phyloP scores from a whole-genome alignment of 2,888 invertebrate species.

The Spilarctia lutea region DNA sequence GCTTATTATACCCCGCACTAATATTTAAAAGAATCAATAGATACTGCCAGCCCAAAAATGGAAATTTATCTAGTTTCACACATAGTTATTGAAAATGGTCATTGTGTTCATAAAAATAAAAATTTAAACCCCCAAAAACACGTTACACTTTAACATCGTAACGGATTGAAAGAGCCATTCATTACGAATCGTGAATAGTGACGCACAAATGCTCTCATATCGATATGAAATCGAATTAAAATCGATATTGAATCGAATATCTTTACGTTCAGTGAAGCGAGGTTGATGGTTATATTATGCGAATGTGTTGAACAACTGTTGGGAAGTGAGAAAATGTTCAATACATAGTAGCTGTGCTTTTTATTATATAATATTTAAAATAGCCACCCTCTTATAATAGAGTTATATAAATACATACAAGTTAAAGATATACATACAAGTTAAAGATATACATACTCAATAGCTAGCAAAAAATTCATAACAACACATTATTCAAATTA shows the following conservation, averaged over 20 bases:
- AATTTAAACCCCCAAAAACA: conserved; percentile 37
- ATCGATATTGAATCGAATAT: conserved; percentile 68
- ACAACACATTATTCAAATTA: too few relatives aligned
- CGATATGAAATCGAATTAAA: conserved; percentile 76
- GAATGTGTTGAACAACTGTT: conserved; percentile 69
- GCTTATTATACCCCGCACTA: background rate
- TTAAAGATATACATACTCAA: too few relatives aligned
- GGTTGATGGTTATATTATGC: conserved; percentile 68
- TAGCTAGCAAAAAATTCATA: too few relatives aligned
- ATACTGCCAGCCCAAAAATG: background rate
- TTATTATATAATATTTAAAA: conserved; percentile 5
- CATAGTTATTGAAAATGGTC: background rate
- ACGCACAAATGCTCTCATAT: conserved; percentile 62
- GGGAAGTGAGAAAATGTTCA: conserved; percentile 41
- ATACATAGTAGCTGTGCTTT: conserved; percentile 18
- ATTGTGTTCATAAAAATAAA: conserved; percentile 35
- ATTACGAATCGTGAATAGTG: conserved; percentile 51
- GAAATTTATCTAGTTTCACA: background rate
- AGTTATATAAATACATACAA: too few relatives aligned
- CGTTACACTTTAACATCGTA: conserved; percentile 47
- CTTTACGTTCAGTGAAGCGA: conserved; percentile 63
- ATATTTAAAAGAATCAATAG: background rate
- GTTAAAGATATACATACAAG: too few relatives aligned
- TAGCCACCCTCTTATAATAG: conserved; percentile 19
- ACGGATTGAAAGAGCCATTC: conserved; percentile 58